phyloP scores from a whole-genome alignment of 2,797 vertebrate genomes.

The Centroberyx gerrardi region DNA sequence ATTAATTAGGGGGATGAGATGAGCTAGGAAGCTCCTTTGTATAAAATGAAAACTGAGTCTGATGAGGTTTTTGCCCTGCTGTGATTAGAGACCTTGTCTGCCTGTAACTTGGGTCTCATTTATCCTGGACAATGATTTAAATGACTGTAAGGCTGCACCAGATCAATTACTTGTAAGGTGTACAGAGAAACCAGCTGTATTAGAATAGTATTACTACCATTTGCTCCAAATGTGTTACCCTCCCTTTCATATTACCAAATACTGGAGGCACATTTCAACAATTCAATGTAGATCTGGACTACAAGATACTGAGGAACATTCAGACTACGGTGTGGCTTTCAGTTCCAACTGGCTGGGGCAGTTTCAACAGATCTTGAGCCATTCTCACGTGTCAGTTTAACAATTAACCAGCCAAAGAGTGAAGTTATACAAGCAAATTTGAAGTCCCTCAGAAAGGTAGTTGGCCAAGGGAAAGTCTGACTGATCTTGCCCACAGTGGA shows the following conservation, averaged over 20 bases:
- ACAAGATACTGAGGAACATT: conserved; percentile 2
- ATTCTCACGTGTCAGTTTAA: conserved; percentile 25
- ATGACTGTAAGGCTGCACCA: conserved; percentile 3
- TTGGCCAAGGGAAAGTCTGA: no score
- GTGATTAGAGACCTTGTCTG: conserved; percentile 23
- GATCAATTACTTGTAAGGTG: conserved; percentile 5
- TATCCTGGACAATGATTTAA: neutral
- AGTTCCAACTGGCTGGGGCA: conserved; percentile 17
- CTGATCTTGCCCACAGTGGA: neutral
- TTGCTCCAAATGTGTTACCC: conserved; percentile 19
- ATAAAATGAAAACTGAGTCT: conserved; percentile 28
- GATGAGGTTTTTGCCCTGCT: conserved; percentile 38
- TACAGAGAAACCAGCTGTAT: conserved; percentile 9
- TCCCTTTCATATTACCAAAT: neutral
- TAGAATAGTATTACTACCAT: conserved; percentile 3
- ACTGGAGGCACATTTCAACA: neutral
- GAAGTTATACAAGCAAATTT: conserved; percentile 1
- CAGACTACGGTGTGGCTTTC: conserved; percentile 6
- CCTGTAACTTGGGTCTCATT: neutral
- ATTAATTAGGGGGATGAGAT: conserved; percentile 53
- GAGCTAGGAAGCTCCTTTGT: conserved; percentile 48
- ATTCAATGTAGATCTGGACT: neutral
- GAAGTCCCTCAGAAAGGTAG: neutral
- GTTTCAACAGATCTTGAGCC: conserved; percentile 19
- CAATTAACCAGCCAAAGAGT: no score